Evolutionary conservation across 2,113 vertebrate species (phyloP).

Genomic region (Tangachromis dhanisi): DNA sequence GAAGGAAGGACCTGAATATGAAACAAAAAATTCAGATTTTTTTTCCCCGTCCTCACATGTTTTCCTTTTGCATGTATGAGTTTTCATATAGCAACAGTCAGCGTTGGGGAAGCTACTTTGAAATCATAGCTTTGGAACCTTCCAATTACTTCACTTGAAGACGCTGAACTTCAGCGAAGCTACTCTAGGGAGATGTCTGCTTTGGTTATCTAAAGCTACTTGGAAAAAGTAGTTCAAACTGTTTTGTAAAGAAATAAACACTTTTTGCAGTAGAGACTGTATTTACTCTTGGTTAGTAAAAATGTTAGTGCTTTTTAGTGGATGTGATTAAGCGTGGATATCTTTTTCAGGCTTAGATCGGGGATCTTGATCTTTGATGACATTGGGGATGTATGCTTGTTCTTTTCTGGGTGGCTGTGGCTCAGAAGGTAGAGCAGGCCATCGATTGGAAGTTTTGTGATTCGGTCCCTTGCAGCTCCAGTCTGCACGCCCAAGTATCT

Average conservation of each 20-base stretch:
- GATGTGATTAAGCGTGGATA: neutral
- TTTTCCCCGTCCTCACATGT: neutral
- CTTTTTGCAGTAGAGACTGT: neutral
- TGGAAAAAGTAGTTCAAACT: neutral
- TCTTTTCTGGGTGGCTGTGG: neutral
- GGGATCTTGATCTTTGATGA: neutral
- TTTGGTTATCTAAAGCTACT: neutral
- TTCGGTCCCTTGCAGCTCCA: neutral
- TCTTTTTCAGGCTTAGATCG: neutral
- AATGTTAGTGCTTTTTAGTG: neutral
- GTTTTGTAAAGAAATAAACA: neutral
- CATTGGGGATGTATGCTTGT: neutral
- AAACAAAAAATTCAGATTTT: slow-evolving; percentile 8
- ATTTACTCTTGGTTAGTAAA: neutral
- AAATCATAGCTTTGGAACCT: neutral
- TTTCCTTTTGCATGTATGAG: neutral
- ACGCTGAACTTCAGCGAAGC: neutral
- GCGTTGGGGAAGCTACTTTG: neutral
- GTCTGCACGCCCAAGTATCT: rapidly evolving
- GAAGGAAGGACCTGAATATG: slow-evolving; percentile 20
- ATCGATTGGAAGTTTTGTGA: neutral
- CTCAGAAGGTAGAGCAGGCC: neutral
- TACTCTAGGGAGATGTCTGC: neutral
- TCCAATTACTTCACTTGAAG: neutral
- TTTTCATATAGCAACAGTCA: neutral